Conservation (phyloP, 2,113 vertebrate genomes). For the Butorides virescens region DNA sequence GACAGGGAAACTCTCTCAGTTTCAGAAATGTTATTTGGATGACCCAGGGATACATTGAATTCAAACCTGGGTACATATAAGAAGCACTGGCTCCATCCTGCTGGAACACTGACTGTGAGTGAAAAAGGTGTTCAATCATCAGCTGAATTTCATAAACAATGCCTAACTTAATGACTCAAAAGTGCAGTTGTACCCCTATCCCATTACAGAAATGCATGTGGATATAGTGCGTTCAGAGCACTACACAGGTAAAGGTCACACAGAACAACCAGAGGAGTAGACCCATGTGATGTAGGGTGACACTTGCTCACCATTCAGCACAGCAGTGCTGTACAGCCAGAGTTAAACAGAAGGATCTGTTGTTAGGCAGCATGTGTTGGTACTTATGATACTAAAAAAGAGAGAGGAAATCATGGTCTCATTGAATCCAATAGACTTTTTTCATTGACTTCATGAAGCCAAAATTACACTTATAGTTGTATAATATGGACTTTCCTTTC, state of each 20-base stretch:
- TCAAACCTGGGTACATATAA: not conserved
- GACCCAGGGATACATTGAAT: not conserved
- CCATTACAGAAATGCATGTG: not conserved
- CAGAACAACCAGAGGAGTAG: not conserved
- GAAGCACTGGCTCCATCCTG: not conserved
- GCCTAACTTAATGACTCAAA: not conserved
- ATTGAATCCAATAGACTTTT: not conserved
- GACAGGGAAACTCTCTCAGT: not conserved
- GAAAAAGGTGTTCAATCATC: not conserved
- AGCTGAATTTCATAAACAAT: not conserved
- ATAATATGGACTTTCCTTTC: not conserved
- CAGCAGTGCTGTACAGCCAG: not conserved
- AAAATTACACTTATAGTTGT: not conserved
- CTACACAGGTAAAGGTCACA: rapidly evolving
- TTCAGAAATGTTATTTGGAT: not conserved
- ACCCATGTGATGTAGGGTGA: rapidly evolving
- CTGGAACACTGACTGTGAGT: not conserved
- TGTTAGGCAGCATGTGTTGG: not conserved
- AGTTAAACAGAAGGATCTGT: not conserved
- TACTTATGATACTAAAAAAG: not conserved
- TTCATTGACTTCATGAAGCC: not conserved
- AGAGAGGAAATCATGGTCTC: not conserved
- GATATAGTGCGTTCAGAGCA: not conserved
- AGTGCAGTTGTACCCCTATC: not conserved
- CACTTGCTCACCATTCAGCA: not conserved